Evolutionary conservation across 2,797 vertebrate species (phyloP).

Genomic region (Myotis myotis): DNA sequence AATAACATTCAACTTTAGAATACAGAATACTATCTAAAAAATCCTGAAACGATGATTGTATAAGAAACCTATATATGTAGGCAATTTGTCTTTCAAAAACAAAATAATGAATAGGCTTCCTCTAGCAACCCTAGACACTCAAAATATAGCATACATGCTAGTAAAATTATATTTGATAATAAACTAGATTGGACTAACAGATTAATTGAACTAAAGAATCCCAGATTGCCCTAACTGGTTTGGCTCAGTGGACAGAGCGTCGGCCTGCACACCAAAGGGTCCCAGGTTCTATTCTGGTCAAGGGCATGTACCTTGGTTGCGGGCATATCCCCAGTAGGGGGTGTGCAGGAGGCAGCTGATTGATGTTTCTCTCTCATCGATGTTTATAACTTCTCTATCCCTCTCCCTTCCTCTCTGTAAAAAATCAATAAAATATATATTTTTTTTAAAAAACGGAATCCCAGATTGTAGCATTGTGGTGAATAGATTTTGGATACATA

Average conservation of each 20-base stretch:
- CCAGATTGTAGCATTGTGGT: not conserved
- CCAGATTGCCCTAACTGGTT: not conserved
- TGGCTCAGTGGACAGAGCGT: too few species aligned
- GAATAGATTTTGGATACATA: not conserved
- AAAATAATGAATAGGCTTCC: not conserved
- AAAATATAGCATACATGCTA: not conserved
- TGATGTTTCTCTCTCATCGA: too few species aligned
- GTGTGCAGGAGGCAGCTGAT: too few species aligned
- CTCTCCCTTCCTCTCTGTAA: too few species aligned
- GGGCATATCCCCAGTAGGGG: rapidly evolving
- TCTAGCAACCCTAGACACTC: not conserved
- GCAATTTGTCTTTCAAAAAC: not conserved
- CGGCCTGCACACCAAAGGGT: too few species aligned
- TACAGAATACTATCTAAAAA: not conserved
- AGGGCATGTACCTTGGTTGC: too few species aligned
- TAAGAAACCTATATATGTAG: not conserved
- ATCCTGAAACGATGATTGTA: not conserved
- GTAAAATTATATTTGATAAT: not conserved
- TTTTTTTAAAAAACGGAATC: too few species aligned
- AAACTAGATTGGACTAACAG: not conserved
- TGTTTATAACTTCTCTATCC: too few species aligned
- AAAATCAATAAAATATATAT: too few species aligned
- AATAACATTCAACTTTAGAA: not conserved
- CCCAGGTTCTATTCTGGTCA: too few species aligned
- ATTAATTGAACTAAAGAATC: not conserved